A percentile compares a stretch with the other conserved stretches of the same genome.
phyloP scores from a whole-genome alignment of 2,797 vertebrate genomes.

The Poliocrania exsul region DNA sequence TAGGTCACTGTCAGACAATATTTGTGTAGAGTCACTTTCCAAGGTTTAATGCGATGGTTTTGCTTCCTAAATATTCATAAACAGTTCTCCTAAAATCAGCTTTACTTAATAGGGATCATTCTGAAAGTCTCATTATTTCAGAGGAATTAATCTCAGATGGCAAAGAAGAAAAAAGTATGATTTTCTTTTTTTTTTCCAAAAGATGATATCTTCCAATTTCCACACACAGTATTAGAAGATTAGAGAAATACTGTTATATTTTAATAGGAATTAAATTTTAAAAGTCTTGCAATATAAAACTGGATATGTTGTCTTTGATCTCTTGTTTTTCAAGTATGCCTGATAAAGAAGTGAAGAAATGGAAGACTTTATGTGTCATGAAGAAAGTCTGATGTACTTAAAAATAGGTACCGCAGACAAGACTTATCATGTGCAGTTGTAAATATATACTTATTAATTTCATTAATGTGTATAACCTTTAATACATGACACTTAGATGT shows the following conservation, averaged over 20 bases:
- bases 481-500: background rate
- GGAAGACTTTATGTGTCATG: background rate
- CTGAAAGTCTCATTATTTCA: constrained; percentile 53
- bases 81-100: constrained; percentile 61
- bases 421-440: background rate
- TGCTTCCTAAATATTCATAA: constrained; percentile 71
- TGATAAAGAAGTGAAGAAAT: background rate
- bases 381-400: background rate
- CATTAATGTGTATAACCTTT: background rate
- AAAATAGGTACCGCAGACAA: background rate
- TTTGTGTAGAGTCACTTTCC: constrained; percentile 75
- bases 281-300: background rate
- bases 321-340: background rate
- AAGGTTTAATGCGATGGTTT: constrained; percentile 65
- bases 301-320: background rate
- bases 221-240: background rate
- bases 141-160: constrained; percentile 46
- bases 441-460: background rate
- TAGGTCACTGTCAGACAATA: constrained; percentile 82
- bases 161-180: background rate
- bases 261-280: constrained; percentile 21
- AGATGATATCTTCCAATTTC: constrained; percentile 30
- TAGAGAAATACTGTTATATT: background rate
- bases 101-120: constrained; percentile 69
- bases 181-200: background rate